These are phyloP conservation scores for Rhagologus leucostigma DNA, from an alignment of 2,113 vertebrate species.

Conservation along the genomic window DNA sequence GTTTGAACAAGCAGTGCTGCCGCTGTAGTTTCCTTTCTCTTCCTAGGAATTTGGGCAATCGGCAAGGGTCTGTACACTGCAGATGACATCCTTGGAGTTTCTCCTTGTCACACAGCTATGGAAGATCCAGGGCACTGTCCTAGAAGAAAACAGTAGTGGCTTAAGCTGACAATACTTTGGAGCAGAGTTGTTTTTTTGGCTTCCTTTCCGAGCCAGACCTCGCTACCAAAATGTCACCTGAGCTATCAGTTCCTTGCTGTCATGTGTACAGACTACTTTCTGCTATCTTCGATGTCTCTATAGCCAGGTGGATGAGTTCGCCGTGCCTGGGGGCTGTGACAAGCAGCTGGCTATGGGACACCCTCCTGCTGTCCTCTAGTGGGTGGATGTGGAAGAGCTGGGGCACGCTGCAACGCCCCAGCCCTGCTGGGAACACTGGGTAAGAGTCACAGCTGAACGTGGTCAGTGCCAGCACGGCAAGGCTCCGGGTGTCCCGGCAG, in stretches of 20 bases:
- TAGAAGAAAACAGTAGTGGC: neutral
- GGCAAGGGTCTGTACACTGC: neutral
- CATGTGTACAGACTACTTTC: accelerated
- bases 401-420: accelerated
- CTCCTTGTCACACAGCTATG: neutral
- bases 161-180: neutral
- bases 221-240: neutral
- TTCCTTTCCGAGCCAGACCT: neutral
- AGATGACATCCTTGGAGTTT: neutral
- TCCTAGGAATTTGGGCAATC: neutral
- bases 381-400: neutral
- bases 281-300: accelerated
- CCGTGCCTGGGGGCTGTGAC: accelerated
- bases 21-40: neutral
- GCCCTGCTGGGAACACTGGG: accelerated
- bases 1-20: neutral
- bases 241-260: neutral
- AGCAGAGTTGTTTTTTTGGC: neutral
- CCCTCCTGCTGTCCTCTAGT: neutral
- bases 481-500: neutral
- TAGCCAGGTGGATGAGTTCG: accelerated
- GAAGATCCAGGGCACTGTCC: neutral
- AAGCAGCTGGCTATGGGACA: accelerated
- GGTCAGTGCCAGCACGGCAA: accelerated
- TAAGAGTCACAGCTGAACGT: neutral